Percentiles rank a stretch among this genome's conserved stretches.
Evolutionary conservation across 2,113 vertebrate species (phyloP).

Genomic region (Aythya baeri): DNA sequence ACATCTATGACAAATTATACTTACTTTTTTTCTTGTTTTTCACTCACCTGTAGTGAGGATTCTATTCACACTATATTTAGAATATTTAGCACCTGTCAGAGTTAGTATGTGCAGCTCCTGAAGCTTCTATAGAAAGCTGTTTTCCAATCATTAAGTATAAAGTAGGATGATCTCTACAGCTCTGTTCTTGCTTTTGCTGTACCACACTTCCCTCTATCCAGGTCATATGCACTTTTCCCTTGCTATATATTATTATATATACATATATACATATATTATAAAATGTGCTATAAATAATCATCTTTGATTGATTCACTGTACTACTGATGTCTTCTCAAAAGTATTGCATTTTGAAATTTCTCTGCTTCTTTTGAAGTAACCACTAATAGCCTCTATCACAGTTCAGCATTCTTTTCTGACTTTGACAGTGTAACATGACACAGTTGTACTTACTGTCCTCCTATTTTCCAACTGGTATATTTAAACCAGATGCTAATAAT

Average conservation of each 20-base stretch:
- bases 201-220: not conserved
- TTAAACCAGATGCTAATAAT: not conserved
- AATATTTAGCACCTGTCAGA: not conserved
- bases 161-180: not conserved
- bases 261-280: not conserved
- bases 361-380: not conserved
- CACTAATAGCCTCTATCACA: not conserved
- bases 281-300: slow-evolving; percentile 16
- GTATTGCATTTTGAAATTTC: not conserved
- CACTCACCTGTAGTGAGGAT: not conserved
- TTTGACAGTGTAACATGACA: not conserved
- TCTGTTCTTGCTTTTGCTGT: not conserved
- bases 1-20: not conserved
- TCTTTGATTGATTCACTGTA: not conserved
- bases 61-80: not conserved
- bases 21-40: not conserved
- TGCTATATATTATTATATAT: not conserved
- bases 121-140: not conserved
- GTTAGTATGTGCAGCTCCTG: not conserved
- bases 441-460: not conserved
- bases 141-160: not conserved
- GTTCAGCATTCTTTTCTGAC: not conserved
- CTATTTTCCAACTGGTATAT: not conserved
- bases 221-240: not conserved
- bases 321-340: not conserved